Conservation (phyloP, 2,888 invertebrate genomes). For the Crocallis elinguaria region DNA sequence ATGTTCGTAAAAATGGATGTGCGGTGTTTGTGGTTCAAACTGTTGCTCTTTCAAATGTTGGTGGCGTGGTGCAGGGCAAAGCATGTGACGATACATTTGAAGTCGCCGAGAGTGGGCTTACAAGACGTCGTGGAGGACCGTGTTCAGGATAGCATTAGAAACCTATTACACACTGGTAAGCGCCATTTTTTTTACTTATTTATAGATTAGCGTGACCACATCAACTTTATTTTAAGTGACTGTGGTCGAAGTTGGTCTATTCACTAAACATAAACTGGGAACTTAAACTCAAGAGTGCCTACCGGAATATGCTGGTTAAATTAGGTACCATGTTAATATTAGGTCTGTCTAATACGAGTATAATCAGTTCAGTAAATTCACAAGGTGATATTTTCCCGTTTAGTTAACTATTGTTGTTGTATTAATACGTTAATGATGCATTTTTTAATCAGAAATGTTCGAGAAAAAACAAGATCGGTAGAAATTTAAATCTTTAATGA, state of each 20-base stretch:
- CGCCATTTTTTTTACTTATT: constrained; percentile 21
- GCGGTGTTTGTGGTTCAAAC: constrained; percentile 74
- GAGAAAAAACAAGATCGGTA: not conserved
- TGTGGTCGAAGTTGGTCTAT: too few relatives aligned
- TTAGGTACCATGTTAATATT: too few relatives aligned
- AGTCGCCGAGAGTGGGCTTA: constrained; percentile 46
- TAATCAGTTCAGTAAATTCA: not conserved
- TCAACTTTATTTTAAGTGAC: too few relatives aligned
- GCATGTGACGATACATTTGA: constrained; percentile 59
- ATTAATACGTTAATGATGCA: not conserved
- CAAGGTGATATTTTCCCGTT: not conserved
- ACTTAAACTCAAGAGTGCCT: too few relatives aligned
- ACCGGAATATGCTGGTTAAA: too few relatives aligned
- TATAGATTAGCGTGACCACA: too few relatives aligned
- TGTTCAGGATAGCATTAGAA: constrained; percentile 72
- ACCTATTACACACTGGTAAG: constrained; percentile 76
- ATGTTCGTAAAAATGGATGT: constrained; percentile 66
- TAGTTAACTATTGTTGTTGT: not conserved
- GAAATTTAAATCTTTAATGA: not conserved
- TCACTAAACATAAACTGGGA: too few relatives aligned
- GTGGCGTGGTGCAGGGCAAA: constrained; percentile 74
- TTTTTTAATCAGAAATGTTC: not conserved
- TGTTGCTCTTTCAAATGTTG: constrained; percentile 74
- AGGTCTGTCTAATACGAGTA: too few relatives aligned
- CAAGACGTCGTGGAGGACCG: constrained; percentile 47